phyloP scores from a whole-genome alignment of 2,888 invertebrate species.

The Melitaea athalia region DNA sequence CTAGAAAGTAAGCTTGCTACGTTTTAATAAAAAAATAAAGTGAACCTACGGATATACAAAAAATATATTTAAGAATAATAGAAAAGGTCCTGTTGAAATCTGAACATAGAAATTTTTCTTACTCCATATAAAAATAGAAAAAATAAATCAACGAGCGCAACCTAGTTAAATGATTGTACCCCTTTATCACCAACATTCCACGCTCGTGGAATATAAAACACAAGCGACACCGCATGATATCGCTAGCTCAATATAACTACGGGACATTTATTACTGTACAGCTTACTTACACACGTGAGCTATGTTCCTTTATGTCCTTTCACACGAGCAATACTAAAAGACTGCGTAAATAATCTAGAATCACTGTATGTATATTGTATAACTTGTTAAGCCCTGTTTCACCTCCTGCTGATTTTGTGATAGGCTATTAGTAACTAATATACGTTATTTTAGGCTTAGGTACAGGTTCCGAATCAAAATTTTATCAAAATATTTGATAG shows the following conservation, averaged over 20 bases:
- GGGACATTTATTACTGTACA: slow-evolving; percentile 20
- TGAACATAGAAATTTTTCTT: not conserved
- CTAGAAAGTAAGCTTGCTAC: too few relatives aligned
- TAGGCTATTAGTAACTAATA: too few relatives aligned
- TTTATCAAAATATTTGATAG: too few relatives aligned
- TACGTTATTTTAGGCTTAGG: too few relatives aligned
- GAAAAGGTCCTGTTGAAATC: too few relatives aligned
- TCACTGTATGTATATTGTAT: not conserved
- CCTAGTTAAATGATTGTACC: not conserved
- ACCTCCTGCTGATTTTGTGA: too few relatives aligned
- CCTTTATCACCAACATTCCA: not conserved
- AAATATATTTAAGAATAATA: too few relatives aligned
- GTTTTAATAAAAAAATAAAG: too few relatives aligned
- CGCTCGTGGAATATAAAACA: slow-evolving; percentile 2
- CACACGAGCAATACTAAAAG: not conserved
- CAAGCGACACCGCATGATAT: not conserved
- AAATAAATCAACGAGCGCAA: not conserved
- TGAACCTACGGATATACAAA: too few relatives aligned
- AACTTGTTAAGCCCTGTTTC: too few relatives aligned
- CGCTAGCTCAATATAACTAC: slow-evolving; percentile 12
- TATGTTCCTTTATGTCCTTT: slow-evolving; percentile 6
- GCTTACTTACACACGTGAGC: slow-evolving; percentile 24
- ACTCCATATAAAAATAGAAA: not conserved
- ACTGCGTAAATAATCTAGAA: not conserved
- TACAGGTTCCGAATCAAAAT: too few relatives aligned